These are phyloP conservation scores for Apodemia hepburni DNA, from an alignment of 2,888 invertebrate genomes.

Conservation along the genomic window DNA sequence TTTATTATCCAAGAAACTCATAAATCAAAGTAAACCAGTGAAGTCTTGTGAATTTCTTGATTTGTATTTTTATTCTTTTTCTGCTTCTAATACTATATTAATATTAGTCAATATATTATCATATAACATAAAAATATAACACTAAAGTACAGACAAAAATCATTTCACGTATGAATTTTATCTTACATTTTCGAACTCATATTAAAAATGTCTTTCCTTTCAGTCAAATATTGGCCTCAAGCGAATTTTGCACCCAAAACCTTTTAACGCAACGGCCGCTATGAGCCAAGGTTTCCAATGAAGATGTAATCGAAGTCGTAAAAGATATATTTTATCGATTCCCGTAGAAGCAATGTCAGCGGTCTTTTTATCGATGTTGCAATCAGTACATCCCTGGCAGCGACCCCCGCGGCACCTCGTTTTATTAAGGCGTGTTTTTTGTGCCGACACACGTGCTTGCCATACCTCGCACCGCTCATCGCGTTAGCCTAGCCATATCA, in stretches of 20 bases:
- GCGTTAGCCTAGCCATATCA: conserved; percentile 11
- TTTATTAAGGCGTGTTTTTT: conserved; percentile 76
- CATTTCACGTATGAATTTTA: background rate
- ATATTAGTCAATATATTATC: too few species aligned
- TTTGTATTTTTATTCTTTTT: too few species aligned
- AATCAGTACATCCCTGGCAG: conserved; percentile 40
- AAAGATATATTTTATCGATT: conserved; percentile 17
- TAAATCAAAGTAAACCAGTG: too few species aligned
- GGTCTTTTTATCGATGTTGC: conserved; percentile 27
- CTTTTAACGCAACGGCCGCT: conserved; percentile 11
- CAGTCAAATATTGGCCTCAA: background rate
- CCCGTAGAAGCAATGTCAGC: conserved; percentile 1
- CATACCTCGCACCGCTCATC: conserved; percentile 49
- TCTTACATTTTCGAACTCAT: background rate
- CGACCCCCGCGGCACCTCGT: conserved; percentile 69
- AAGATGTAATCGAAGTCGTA: conserved; percentile 11
- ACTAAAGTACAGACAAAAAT: too few species aligned
- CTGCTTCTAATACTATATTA: too few species aligned
- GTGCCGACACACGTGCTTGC: conserved; percentile 70
- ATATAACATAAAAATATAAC: too few species aligned
- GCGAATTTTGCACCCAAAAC: conserved; percentile 5
- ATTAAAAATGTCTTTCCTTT: background rate
- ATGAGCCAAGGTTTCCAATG: conserved; percentile 5
- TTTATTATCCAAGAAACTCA: too few species aligned
- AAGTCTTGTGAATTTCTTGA: too few species aligned